A percentile compares a stretch with the other conserved stretches of the same genome.
phyloP scores from a whole-genome alignment of 2,888 invertebrate species.

The Chromoteleia sp. region DNA sequence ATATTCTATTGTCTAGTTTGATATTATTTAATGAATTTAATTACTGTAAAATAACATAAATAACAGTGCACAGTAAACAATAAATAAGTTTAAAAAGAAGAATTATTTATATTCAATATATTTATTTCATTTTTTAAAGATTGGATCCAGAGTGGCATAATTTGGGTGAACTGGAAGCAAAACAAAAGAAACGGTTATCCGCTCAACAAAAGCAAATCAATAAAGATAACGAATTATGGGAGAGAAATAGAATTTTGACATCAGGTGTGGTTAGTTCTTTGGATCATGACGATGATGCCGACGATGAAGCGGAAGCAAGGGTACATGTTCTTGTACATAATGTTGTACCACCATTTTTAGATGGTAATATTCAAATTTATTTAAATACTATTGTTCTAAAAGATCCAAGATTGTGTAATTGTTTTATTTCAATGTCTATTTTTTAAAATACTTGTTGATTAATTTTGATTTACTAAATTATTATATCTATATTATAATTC shows the following conservation, averaged over 20 bases:
- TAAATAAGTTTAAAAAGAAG: no score
- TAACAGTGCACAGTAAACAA: no score
- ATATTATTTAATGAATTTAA: no score
- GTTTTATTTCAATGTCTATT: neutral
- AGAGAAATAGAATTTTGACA: slow-evolving; percentile 98
- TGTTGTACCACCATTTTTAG: slow-evolving; percentile 99
- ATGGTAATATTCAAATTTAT: slow-evolving; percentile 87
- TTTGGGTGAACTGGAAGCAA: slow-evolving; percentile 95
- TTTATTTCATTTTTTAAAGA: slow-evolving; percentile 83
- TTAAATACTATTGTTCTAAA: no score
- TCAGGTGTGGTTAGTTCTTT: slow-evolving; percentile 96
- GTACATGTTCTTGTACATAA: slow-evolving; percentile 99
- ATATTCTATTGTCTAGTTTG: no score
- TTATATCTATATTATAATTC: no score
- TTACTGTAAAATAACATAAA: no score
- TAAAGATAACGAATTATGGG: slow-evolving; percentile 99
- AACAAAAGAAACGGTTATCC: slow-evolving; percentile 95
- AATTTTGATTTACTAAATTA: no score
- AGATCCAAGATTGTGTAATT: no score
- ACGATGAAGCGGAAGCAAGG: slow-evolving; percentile 97
- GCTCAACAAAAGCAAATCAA: slow-evolving; percentile 98
- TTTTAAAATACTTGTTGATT: no score
- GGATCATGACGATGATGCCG: slow-evolving; percentile 95
- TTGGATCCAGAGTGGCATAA: slow-evolving; percentile 99
- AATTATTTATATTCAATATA: no score